Base-by-base conservation (phyloP, 2,888 invertebrate species). In the Drosophila vallismaia region DNA sequence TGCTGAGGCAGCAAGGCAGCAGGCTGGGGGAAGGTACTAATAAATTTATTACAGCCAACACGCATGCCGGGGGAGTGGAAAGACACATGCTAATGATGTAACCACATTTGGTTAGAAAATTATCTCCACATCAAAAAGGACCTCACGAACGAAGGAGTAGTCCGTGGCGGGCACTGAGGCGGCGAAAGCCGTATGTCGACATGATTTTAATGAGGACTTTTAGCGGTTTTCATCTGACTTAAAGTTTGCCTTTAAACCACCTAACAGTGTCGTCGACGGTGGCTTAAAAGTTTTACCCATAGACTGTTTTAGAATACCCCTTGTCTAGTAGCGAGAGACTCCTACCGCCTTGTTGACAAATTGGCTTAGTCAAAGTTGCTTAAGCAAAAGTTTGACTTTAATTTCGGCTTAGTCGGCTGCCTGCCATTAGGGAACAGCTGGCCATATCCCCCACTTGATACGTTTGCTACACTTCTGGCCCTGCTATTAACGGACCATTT, bases 91-190 rank as follows among this genome's bases (percentile, higher is more conserved):
- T 88, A 88, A 88, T 88, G 88, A 88, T 85, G 79, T 86, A 79
- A 88, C 86, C 87, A 87, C 87, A 87, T 87, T 86, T 83, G 84
- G 84, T 64, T 73, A 75, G 79, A 88, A 88, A 87, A 86, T 88
- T 88, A 87, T 77, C 82, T 74, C 42, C 74, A 79, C 82, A 82
- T 82, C 77, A 82, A 85, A 85, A 77, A 69, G 36, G 14, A 44
- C 44, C n/a, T 51, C 69, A 42, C 28, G 28, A 31, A 31, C 38
- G 24, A 7, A 7, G 2, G 9, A 38, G 46, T 26, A 19, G 19
- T 19, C 19, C 19, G 19, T 19, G 19, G 19, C 19, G 19, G 19
- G 19, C 19, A 2, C 9, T 49, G n/a, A 53, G 38, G n/a, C 24
- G 4, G 19, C 8, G 44, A 4, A 44, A 19, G 24, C 44, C 44